Evolutionary conservation across 2,888 invertebrate species (phyloP), one percentile per base, ranked within the genome.

Genomic region (Hyppa rectilinea): DNA sequence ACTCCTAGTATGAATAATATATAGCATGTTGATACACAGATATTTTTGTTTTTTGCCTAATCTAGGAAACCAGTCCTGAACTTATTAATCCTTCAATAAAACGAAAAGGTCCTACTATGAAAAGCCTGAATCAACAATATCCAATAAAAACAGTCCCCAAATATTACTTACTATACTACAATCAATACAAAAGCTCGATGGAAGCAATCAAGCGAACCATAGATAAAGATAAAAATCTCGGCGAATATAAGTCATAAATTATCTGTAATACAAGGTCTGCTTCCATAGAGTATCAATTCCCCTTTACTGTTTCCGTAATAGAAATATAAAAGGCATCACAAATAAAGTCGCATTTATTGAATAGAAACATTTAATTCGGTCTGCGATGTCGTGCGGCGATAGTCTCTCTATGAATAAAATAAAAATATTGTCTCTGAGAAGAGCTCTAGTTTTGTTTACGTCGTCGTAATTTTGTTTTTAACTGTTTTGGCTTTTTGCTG

Each of bases 201-300:
- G 59, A 87, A 85, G 87, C 90, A 90, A 92, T 92, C 90, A 90
- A 77, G 86, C 80, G 74, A 76, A 83, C 86, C 86, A 85, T 84
- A 87, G 90, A 92, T 93, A 92, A 91, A 94, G 94, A 95, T 95
- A 85, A 71, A 78, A 85, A 94, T 94, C 94, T 89, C 71, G 72
- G 82, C 87, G 77, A 91, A 91, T 90, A 92, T 87, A 88, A 87
- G 83, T 86, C 81, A 92, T 94, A 93, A 93, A 93, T 92, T 90
- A 91, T 88, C 82, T 87, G 87, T 89, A 90, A 89, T 90, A 88
- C 87, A 85, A 84, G 86, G 87, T 87, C 60, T 68, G 47, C 71
- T 69, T 62, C 71, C 75, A 85, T 69, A 75, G 85, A 83, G 80
- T 87, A 90, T 91, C 91, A 89, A 89, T 90, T 91, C 89, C 90